Conservation (phyloP, 1,140 invertebrate genomes). For the Panagrolaimus sp. region DNA sequence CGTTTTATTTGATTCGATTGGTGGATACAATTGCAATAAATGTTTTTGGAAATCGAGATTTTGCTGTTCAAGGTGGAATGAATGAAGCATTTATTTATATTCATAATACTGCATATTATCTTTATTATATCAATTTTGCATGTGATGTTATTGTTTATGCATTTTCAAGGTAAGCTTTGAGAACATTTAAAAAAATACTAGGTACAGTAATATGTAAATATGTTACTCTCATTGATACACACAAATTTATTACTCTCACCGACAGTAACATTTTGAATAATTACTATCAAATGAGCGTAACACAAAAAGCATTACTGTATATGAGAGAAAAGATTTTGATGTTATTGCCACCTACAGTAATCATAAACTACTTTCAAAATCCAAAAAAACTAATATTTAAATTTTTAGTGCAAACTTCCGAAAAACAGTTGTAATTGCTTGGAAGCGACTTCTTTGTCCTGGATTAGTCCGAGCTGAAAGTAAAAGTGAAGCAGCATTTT, state of each 20-base stretch:
- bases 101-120: slow-evolving; percentile 55
- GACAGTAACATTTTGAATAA: too few species aligned
- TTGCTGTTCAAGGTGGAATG: slow-evolving; percentile 22
- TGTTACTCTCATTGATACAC: slow-evolving; percentile 3
- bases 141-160: slow-evolving; percentile 57
- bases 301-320: too few species aligned
- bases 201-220: neutral
- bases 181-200: neutral
- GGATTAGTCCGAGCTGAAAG: slow-evolving; percentile 14
- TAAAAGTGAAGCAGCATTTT: slow-evolving; percentile 8
- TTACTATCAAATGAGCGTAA: too few species aligned
- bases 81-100: slow-evolving; percentile 37
- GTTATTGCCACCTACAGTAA: too few species aligned
- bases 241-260: neutral
- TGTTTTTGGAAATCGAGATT: slow-evolving; percentile 44
- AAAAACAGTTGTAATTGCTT: slow-evolving; percentile 49
- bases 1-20: slow-evolving; percentile 55
- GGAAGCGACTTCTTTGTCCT: slow-evolving; percentile 44
- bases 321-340: too few species aligned
- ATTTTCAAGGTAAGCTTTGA: slow-evolving; percentile 50
- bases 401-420: slow-evolving; percentile 57
- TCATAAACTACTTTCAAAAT: too few species aligned
- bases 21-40: slow-evolving; percentile 54
- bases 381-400: neutral
- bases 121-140: slow-evolving; percentile 59